These are phyloP conservation scores for Hippoglossus stenolepis DNA, from an alignment of 2,113 vertebrate genomes.

Conservation along the genomic window DNA sequence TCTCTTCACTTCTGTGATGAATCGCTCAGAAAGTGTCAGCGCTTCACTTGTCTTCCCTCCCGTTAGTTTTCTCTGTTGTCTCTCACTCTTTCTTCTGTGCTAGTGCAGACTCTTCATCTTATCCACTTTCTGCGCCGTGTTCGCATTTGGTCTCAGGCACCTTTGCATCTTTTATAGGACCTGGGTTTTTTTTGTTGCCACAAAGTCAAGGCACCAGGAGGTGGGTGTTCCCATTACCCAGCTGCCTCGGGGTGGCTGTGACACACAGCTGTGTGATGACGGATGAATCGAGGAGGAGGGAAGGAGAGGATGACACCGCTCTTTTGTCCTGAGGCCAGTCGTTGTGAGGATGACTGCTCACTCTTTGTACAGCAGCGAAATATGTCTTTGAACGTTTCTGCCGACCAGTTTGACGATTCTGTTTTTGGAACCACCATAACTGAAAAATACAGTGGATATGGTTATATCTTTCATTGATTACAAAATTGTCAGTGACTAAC, in stretches of 20 bases:
- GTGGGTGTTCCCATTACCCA: slow-evolving; percentile 51
- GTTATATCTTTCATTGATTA: no score
- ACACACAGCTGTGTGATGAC: slow-evolving; percentile 61
- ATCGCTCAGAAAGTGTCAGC: slow-evolving; percentile 19
- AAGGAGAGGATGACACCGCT: not conserved
- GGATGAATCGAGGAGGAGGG: slow-evolving; percentile 28
- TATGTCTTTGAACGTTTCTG: not conserved
- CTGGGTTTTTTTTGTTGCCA: slow-evolving; percentile 7
- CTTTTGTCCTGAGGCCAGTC: not conserved
- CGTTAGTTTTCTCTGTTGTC: not conserved
- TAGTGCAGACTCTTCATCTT: not conserved
- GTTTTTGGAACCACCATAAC: not conserved
- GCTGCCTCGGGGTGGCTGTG: slow-evolving; percentile 30
- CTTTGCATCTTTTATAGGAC: slow-evolving; percentile 1
- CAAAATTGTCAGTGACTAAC: no score
- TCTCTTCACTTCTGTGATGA: not conserved
- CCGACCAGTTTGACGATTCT: not conserved
- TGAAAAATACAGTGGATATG: not conserved
- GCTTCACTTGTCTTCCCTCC: not conserved
- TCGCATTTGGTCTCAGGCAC: not conserved
- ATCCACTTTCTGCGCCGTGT: not conserved
- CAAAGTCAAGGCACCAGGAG: slow-evolving; percentile 9
- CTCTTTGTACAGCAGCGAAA: not conserved
- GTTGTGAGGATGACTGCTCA: slow-evolving; percentile 9
- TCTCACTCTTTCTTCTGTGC: not conserved